Conservation (phyloP, 1,140 invertebrate genomes). For the Leptopilina boulardi region DNA sequence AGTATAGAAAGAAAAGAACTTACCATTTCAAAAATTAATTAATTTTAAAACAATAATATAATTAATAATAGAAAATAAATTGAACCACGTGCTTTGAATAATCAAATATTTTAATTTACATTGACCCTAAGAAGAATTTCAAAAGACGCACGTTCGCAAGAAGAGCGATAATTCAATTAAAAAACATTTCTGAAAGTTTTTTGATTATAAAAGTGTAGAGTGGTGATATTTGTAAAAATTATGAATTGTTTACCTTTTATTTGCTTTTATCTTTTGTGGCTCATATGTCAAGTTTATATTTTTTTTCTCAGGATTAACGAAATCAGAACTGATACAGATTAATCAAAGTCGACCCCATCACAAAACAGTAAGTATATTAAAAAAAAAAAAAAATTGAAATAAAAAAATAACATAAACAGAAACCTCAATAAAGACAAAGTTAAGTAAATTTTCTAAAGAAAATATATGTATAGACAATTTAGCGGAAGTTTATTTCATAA, state of each 20-base stretch:
- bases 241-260: not conserved
- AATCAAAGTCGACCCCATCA: not conserved
- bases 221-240: conserved; percentile 3
- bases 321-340: conserved; percentile 1
- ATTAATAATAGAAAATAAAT: not conserved
- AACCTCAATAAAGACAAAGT: no score
- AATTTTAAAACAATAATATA: not conserved
- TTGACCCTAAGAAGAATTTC: not conserved
- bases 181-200: not conserved
- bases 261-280: not conserved
- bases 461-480: not conserved
- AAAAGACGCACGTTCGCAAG: not conserved
- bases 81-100: not conserved
- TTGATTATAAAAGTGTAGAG: not conserved
- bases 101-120: not conserved
- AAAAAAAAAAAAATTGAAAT: not conserved
- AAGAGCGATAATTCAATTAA: not conserved
- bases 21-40: not conserved
- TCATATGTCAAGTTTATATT: not conserved
- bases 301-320: not conserved
- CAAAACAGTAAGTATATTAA: not conserved
- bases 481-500: not conserved
- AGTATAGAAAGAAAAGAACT: no score
- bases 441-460: not conserved
- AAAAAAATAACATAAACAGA: not conserved